A percentile compares a stretch with the other conserved stretches of the same genome.
These are phyloP conservation scores for Chirona hameri DNA, from an alignment of 2,888 invertebrate genomes.

Conservation along the genomic window DNA sequence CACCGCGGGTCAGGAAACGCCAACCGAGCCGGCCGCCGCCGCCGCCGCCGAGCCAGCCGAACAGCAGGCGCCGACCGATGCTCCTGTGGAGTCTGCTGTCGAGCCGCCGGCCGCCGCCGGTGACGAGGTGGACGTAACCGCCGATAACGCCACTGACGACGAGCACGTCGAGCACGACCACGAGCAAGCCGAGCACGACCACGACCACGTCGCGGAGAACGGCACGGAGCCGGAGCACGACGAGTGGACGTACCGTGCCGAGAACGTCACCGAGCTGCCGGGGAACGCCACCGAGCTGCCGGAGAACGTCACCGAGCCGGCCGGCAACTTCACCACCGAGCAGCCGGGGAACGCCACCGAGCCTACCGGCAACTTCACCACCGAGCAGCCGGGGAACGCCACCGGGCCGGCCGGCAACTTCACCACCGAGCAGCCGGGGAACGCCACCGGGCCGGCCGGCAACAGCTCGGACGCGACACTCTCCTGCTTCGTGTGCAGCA, in stretches of 20 bases:
- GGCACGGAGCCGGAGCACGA: not conserved
- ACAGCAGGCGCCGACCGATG: no score
- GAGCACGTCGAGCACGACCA: not conserved
- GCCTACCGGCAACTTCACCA: not conserved
- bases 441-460: not conserved
- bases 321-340: not conserved
- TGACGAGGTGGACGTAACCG: not conserved
- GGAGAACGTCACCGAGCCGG: no score
- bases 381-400: not conserved
- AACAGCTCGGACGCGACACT: not conserved
- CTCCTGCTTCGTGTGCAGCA: constrained; percentile 2
- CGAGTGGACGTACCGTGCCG: no score
- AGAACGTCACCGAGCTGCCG: no score
- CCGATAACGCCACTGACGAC: not conserved
- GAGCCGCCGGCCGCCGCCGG: no score
- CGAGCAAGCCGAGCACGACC: not conserved
- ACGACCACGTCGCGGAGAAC: not conserved
- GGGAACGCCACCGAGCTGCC: not conserved
- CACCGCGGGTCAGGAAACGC: no score
- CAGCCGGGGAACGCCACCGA: not conserved
- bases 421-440: not conserved
- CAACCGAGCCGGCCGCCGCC: not conserved
- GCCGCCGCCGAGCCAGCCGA: not conserved
- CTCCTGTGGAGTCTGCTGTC: no score
- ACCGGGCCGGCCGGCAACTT: not conserved